phyloP scores from a whole-genome alignment of 2,797 vertebrate species.

The Eulemur mongoz region DNA sequence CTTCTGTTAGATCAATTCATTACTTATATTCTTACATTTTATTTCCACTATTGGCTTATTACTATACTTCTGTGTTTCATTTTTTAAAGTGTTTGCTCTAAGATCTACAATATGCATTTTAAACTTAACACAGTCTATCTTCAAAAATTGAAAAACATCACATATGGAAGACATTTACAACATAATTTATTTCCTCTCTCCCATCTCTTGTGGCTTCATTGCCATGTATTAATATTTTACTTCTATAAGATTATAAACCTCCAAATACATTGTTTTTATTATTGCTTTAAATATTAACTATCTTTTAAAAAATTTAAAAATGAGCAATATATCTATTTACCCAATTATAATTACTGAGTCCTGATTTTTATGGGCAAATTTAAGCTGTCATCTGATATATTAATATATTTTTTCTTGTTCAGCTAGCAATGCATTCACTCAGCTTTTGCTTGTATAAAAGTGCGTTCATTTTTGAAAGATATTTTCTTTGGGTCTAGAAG shows the following conservation, averaged over 20 bases:
- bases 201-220: not conserved
- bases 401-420: not conserved
- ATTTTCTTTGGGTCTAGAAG: not conserved
- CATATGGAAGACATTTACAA: not conserved
- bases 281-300: not conserved
- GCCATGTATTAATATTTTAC: not conserved
- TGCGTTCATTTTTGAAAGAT: not conserved
- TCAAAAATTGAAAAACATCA: not conserved
- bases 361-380: not conserved
- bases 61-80: not conserved
- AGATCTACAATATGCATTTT: not conserved
- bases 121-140: not conserved
- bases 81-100: not conserved
- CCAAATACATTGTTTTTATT: not conserved
- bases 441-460: not conserved
- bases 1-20: not conserved
- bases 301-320: not conserved
- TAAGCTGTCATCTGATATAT: not conserved
- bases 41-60: not conserved
- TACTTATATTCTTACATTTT: not conserved
- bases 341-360: not conserved
- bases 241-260: not conserved
- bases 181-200: not conserved
- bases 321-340: not conserved
- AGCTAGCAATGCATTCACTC: not conserved